Conservation (phyloP, 2,113 vertebrate species). For the Bos indicus region DNA sequence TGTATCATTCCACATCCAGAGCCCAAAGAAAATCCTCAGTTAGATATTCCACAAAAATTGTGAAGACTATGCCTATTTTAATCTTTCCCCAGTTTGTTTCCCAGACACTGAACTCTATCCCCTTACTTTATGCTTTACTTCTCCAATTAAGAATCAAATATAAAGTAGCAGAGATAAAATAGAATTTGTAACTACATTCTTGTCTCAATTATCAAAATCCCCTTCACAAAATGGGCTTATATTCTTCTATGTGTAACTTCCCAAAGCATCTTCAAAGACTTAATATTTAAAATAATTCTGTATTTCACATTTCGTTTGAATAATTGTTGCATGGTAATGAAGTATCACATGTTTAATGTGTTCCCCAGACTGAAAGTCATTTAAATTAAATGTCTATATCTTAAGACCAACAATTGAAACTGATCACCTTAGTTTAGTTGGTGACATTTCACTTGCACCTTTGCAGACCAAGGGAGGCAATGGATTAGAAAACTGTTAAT, state of each 20-base stretch:
- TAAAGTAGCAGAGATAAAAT: not conserved
- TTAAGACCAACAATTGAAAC: slow-evolving; percentile 27
- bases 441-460: not conserved
- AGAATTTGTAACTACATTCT: not conserved
- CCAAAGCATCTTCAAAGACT: slow-evolving; percentile 1
- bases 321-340: slow-evolving; percentile 48
- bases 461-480: not conserved
- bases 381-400: slow-evolving; percentile 49
- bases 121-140: not conserved
- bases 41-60: not conserved
- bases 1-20: not conserved
- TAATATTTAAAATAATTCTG: slow-evolving; percentile 41
- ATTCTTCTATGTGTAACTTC: not conserved
- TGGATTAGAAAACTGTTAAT: slow-evolving; percentile 13
- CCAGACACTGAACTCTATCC: not conserved
- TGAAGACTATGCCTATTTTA: not conserved
- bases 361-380: slow-evolving; percentile 46
- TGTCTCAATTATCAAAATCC: slow-evolving; percentile 4
- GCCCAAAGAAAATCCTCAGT: not conserved
- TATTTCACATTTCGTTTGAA: slow-evolving; percentile 51
- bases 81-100: not conserved
- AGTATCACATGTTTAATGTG: slow-evolving; percentile 38
- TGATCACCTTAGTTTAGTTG: not conserved
- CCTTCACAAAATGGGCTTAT: not conserved
- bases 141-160: slow-evolving; percentile 1